These are phyloP conservation scores for Porites divaricata DNA, from an alignment of 92 coral and sea anemone species.

Conservation along the genomic window DNA sequence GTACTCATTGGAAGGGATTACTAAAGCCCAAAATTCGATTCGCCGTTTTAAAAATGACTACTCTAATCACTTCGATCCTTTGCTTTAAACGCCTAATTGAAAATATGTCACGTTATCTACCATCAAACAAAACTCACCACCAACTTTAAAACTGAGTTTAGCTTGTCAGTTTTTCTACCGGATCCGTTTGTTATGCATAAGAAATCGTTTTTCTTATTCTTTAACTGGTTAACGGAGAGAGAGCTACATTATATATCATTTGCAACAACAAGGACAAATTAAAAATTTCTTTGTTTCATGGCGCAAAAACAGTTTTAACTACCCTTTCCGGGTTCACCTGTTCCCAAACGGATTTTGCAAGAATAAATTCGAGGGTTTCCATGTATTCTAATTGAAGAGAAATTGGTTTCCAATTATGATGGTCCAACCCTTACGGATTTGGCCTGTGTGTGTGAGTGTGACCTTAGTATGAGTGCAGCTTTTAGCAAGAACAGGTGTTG, in stretches of 20 bases:
- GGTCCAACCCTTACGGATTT: not conserved
- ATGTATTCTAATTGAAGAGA: constrained; percentile 25
- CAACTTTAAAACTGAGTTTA: not conserved
- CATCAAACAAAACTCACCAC: constrained; percentile 31
- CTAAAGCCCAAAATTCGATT: constrained; percentile 5
- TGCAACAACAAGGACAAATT: not conserved
- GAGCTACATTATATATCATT: not conserved
- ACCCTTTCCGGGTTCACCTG: constrained; percentile 22
- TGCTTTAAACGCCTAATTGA: constrained; percentile 30
- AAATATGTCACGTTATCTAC: constrained; percentile 44
- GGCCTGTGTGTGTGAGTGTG: not conserved
- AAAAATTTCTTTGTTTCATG: constrained; percentile 1
- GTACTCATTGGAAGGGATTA: not conserved
- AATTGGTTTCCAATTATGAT: constrained; percentile 33
- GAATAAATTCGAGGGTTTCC: not conserved
- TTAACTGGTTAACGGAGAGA: not conserved
- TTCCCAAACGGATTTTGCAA: constrained; percentile 20
- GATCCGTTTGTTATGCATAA: constrained; percentile 17
- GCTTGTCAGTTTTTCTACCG: not conserved
- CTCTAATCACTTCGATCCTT: constrained; percentile 9
- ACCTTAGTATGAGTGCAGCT: not conserved
- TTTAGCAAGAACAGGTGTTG: constrained; percentile 18
- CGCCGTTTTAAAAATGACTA: not conserved
- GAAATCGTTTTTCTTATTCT: not conserved
- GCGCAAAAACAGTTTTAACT: constrained; percentile 8